phyloP scores from a whole-genome alignment of 2,888 invertebrate species.

The Drosophila pegasa region DNA sequence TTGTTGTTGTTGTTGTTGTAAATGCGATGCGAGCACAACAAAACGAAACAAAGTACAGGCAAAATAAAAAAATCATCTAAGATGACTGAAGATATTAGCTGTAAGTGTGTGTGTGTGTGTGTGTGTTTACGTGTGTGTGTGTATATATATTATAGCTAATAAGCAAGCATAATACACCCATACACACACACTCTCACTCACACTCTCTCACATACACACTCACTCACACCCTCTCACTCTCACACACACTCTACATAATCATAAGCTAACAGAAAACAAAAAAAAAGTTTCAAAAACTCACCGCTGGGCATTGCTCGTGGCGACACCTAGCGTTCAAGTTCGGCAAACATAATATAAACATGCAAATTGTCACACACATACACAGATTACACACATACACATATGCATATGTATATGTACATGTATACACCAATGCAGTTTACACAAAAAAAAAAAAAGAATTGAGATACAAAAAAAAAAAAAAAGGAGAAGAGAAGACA shows the following conservation, averaged over 20 bases:
- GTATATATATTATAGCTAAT: neutral
- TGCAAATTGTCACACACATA: conserved; percentile 24
- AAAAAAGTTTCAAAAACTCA: conserved; percentile 46
- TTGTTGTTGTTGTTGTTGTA: conserved; percentile 22
- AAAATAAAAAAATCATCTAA: conserved; percentile 15
- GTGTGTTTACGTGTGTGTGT: neutral
- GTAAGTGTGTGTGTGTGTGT: neutral
- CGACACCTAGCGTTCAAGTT: conserved; percentile 52
- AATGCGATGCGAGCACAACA: conserved; percentile 37
- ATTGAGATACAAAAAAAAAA: conserved; percentile 26
- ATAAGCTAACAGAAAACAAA: conserved; percentile 9
- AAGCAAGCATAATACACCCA: neutral
- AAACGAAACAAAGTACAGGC: conserved; percentile 23
- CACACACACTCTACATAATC: conserved; percentile 7
- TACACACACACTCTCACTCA: conserved; percentile 3
- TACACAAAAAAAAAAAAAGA: conserved; percentile 19
- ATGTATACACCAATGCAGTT: conserved; percentile 37
- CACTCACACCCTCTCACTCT: conserved; percentile 12
- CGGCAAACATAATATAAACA: conserved; percentile 25
- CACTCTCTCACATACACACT: conserved; percentile 9
- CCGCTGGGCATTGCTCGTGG: conserved; percentile 56
- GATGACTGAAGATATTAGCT: conserved; percentile 4
- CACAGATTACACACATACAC: conserved; percentile 20
- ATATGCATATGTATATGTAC: conserved; percentile 29
- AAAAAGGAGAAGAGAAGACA: conserved; percentile 29